Percentiles rank a stretch among this genome's conserved stretches.
Evolutionary conservation across 2,888 invertebrate genomes (phyloP).

Genomic region (Entomobrya proxima): DNA sequence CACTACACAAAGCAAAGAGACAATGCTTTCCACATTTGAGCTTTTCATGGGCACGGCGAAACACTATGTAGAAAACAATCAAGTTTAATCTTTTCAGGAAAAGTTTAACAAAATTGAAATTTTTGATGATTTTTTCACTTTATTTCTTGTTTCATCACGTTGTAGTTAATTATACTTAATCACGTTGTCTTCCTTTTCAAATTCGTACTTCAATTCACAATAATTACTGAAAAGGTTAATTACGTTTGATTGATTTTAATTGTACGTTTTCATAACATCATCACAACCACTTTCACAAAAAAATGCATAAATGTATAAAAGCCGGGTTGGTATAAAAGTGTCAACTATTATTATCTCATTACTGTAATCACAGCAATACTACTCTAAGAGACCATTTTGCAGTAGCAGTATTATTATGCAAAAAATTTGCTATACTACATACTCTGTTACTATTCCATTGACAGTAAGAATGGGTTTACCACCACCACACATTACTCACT

Average conservation of each 20-base stretch:
- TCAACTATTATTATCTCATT: constrained; percentile 31
- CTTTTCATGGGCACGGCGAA: no score
- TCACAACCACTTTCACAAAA: constrained; percentile 15
- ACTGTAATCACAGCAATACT: constrained; percentile 13
- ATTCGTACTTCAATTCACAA: not conserved
- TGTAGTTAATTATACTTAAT: no score
- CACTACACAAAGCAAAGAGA: no score
- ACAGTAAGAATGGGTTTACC: constrained; percentile 26
- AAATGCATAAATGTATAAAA: constrained; percentile 13
- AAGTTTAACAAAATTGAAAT: no score
- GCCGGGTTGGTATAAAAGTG: constrained; percentile 49
- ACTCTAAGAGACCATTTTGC: constrained; percentile 11
- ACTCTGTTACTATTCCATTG: not conserved
- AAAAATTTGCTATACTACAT: constrained; percentile 26
- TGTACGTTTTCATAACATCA: constrained; percentile 1
- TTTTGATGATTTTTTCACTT: no score
- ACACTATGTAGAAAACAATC: no score
- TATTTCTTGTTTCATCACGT: no score
- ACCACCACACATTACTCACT: constrained; percentile 48
- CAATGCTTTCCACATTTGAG: no score
- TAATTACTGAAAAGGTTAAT: not conserved
- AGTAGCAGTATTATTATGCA: constrained; percentile 30
- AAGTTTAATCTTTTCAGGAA: no score
- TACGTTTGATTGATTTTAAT: not conserved
- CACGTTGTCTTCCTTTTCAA: constrained; percentile 11